A percentile compares a stretch with the other conserved stretches of the same genome.
phyloP scores from a whole-genome alignment of 2,113 vertebrate species.

The Kryptolebias marmoratus region DNA sequence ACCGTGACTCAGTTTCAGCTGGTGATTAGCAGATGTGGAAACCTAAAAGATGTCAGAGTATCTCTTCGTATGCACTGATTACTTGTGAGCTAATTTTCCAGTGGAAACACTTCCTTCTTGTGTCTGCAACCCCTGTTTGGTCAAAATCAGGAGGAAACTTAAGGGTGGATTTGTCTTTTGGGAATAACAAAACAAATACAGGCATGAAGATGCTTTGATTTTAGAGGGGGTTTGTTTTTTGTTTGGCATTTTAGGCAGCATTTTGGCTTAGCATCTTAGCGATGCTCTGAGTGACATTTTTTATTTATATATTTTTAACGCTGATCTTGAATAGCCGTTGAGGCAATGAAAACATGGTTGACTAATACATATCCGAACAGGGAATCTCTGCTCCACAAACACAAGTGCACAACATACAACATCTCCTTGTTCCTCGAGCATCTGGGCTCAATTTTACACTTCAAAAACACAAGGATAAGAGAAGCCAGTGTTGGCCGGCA shows the following conservation, averaged over 20 bases:
- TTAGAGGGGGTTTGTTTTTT: neutral
- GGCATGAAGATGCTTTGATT: neutral
- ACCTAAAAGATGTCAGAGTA: constrained; percentile 20
- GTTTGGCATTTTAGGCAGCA: neutral
- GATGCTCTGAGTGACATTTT: neutral
- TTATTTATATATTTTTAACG: constrained; percentile 10
- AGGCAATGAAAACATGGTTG: constrained; percentile 32
- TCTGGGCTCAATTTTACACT: constrained; percentile 75
- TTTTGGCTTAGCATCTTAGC: neutral
- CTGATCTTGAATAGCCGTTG: constrained; percentile 17
- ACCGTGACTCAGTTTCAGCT: constrained; percentile 27
- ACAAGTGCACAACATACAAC: constrained; percentile 13
- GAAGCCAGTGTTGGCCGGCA: constrained; percentile 47
- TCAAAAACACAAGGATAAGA: constrained; percentile 62
- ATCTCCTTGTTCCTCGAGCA: constrained; percentile 59
- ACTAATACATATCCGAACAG: constrained; percentile 26
- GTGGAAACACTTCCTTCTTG: constrained; percentile 37
- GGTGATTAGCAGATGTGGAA: constrained; percentile 59
- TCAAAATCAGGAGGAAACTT: constrained; percentile 38
- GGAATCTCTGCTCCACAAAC: constrained; percentile 8
- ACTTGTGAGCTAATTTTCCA: constrained; percentile 63
- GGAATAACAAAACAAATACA: constrained; percentile 12
- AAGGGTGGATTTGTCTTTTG: constrained; percentile 13
- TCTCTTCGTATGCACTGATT: constrained; percentile 15
- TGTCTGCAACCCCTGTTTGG: constrained; percentile 24